Conservation (phyloP, 2,797 vertebrate genomes). For the Paguma larvata region DNA sequence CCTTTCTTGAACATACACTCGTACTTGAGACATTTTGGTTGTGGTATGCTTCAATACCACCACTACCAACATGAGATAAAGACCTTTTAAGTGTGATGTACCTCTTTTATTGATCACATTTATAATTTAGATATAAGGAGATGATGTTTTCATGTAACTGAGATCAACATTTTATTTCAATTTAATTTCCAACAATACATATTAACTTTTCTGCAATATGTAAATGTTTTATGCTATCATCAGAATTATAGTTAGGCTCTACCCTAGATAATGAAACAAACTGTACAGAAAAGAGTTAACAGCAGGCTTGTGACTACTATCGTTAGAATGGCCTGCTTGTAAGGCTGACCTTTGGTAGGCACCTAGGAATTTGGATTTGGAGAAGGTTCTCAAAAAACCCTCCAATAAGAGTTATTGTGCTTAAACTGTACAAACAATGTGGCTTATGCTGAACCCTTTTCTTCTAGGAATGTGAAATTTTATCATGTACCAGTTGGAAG, state of each 20-base stretch:
- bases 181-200: background rate
- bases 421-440: background rate
- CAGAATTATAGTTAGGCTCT: background rate
- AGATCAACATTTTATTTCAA: conserved; percentile 65
- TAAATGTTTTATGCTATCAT: conserved; percentile 8
- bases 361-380: background rate
- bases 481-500: background rate
- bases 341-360: background rate
- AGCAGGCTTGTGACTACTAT: background rate
- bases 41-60: background rate
- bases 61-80: conserved; percentile 14
- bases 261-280: background rate
- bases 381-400: background rate
- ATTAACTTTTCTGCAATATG: conserved; percentile 31
- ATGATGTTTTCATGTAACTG: background rate
- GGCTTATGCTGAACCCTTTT: conserved; percentile 1
- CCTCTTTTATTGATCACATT: conserved; percentile 42
- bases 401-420: background rate
- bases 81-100: conserved; percentile 9
- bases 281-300: background rate
- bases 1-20: background rate
- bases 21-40: background rate
- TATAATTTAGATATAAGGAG: conserved; percentile 18
- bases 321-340: background rate
- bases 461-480: conserved; percentile 33